phyloP scores from a whole-genome alignment of 2,113 vertebrate species.

The Thymallus thymallus region DNA sequence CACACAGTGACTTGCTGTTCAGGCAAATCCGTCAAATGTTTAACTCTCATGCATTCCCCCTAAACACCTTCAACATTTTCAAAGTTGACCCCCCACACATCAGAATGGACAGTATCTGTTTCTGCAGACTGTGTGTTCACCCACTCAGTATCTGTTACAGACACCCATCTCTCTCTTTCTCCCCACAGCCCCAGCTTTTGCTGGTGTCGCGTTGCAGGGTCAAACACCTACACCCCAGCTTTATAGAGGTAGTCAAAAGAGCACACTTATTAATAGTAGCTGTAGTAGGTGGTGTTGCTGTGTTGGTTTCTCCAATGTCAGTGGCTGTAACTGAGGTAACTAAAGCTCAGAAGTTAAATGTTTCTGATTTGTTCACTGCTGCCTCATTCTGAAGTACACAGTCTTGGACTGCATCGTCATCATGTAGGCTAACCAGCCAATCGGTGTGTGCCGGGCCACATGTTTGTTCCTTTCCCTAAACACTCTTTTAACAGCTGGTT shows the following conservation, averaged over 20 bases:
- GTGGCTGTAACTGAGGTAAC: neutral
- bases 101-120: neutral
- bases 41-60: too few species aligned
- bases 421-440: neutral
- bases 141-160: neutral
- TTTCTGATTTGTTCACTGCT: neutral
- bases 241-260: neutral
- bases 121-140: neutral
- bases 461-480: neutral
- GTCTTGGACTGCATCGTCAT: neutral
- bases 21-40: too few species aligned
- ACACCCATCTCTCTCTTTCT: too few species aligned
- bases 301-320: neutral
- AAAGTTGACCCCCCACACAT: neutral
- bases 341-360: neutral
- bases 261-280: neutral
- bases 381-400: neutral
- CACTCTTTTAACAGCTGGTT: neutral
- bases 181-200: neutral
- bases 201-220: neutral
- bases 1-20: too few species aligned
- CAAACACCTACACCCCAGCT: neutral
- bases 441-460: neutral
- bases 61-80: too few species aligned
- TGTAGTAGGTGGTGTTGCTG: neutral